Conservation (phyloP, 2,797 vertebrate species). For the Crenichthys baileyi region DNA sequence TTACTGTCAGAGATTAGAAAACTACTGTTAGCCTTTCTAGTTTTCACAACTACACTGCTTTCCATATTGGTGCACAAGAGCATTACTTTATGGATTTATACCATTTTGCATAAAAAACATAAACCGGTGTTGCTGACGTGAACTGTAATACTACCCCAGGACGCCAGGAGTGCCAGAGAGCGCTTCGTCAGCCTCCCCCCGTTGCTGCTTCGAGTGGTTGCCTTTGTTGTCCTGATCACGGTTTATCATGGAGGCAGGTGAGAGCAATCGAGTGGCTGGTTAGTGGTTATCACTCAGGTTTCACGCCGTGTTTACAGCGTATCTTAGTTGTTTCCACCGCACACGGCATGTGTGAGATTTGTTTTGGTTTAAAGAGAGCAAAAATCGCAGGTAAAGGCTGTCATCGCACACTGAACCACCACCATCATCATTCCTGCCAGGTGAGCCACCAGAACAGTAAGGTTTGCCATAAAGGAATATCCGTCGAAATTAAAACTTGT, state of each 20-base stretch:
- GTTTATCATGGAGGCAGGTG: background rate
- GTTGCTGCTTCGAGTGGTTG: slow-evolving; percentile 29
- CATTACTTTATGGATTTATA: background rate
- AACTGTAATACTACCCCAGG: slow-evolving; percentile 48
- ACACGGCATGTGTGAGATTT: rapidly evolving
- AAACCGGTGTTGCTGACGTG: background rate
- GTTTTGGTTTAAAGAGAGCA: rapidly evolving
- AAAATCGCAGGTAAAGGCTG: background rate
- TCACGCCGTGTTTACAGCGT: background rate
- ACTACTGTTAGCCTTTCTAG: background rate
- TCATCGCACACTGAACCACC: background rate
- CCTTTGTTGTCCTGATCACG: slow-evolving; percentile 14
- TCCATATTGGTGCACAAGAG: background rate
- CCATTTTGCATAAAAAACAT: background rate
- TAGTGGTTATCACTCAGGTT: background rate
- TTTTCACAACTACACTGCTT: background rate
- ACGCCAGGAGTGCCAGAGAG: slow-evolving; percentile 13
- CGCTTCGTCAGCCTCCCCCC: rapidly evolving
- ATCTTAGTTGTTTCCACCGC: background rate
- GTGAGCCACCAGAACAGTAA: slow-evolving; percentile 24
- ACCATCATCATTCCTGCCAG: slow-evolving; percentile 31
- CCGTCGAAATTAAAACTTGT: background rate
- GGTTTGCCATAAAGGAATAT: slow-evolving; percentile 18
- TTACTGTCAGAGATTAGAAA: background rate
- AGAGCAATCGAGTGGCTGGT: background rate